A percentile compares a stretch with the other conserved stretches of the same genome.
phyloP scores from a whole-genome alignment of 2,888 invertebrate genomes.

The Diploptera punctata region DNA sequence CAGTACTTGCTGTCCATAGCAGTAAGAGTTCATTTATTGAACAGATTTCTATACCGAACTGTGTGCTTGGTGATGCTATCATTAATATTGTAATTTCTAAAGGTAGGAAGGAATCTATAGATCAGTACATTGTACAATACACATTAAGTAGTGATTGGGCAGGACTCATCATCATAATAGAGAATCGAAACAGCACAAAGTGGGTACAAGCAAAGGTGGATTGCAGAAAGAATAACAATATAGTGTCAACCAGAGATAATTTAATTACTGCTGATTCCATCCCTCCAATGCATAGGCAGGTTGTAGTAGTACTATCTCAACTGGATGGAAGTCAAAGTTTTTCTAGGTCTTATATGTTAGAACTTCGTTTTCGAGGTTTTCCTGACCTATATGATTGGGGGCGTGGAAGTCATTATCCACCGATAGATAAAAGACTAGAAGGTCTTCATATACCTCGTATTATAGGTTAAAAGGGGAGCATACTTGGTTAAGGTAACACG shows the following conservation, averaged over 20 bases:
- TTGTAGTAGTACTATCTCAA: background rate
- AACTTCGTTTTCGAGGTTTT: background rate
- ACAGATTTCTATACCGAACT: conserved; percentile 81
- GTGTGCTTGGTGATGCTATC: conserved; percentile 91
- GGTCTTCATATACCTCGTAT: conserved; percentile 8
- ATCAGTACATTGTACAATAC: background rate
- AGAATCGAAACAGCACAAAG: background rate
- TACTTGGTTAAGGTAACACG: too few relatives aligned
- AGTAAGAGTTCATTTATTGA: conserved; percentile 89
- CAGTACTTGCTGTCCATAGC: conserved; percentile 92
- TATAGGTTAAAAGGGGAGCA: too few relatives aligned
- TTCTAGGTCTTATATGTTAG: background rate
- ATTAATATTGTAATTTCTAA: conserved; percentile 88
- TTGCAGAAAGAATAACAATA: background rate
- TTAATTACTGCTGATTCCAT: conserved; percentile 6
- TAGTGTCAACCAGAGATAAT: conserved; percentile 1
- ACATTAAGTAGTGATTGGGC: background rate
- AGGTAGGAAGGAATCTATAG: conserved; percentile 63
- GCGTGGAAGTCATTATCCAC: background rate
- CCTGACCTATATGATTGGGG: background rate
- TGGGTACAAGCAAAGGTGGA: background rate
- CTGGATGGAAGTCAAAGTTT: background rate
- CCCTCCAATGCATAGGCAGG: background rate
- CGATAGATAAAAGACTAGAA: background rate
- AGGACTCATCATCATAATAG: background rate